Evolutionary conservation across 1,140 invertebrate genomes (phyloP).

Genomic region (Bradynema listronoti): DNA sequence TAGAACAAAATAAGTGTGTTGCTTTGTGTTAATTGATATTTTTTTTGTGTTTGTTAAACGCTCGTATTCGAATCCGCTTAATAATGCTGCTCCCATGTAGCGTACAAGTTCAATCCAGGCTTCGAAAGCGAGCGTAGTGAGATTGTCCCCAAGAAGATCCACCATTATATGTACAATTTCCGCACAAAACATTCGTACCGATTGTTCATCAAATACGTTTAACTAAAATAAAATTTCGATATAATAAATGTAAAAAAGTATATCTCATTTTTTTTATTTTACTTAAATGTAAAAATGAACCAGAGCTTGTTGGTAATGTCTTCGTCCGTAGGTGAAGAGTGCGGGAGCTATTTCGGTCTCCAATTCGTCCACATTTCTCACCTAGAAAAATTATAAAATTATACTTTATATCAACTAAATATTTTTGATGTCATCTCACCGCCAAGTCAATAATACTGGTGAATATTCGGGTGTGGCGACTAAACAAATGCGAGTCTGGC

Average conservation of each 20-base stretch:
- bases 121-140: neutral
- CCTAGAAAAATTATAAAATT: conserved; percentile 4
- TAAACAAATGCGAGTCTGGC: conserved; percentile 9
- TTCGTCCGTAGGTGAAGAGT: conserved; percentile 13
- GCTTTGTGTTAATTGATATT: conserved; percentile 8
- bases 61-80: conserved; percentile 14
- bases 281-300: neutral
- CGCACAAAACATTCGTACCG: conserved; percentile 17
- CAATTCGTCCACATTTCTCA: conserved; percentile 12
- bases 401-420: too few species aligned
- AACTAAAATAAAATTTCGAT: neutral
- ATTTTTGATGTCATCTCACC: conserved; percentile 1
- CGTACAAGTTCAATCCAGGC: conserved; percentile 17
- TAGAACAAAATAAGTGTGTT: conserved; percentile 11
- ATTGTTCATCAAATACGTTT: conserved; percentile 11
- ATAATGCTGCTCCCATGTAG: conserved; percentile 7
- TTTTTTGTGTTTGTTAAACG: conserved; percentile 7
- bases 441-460: conserved; percentile 18
- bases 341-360: conserved; percentile 16
- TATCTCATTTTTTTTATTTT: neutral
- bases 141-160: conserved; percentile 9
- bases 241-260: neutral
- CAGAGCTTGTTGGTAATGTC: conserved; percentile 12
- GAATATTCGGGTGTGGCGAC: conserved; percentile 11
- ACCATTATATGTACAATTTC: conserved; percentile 10